These are phyloP conservation scores for Dryococelus australis DNA, from an alignment of 2,888 invertebrate genomes.

Conservation along the genomic window DNA sequence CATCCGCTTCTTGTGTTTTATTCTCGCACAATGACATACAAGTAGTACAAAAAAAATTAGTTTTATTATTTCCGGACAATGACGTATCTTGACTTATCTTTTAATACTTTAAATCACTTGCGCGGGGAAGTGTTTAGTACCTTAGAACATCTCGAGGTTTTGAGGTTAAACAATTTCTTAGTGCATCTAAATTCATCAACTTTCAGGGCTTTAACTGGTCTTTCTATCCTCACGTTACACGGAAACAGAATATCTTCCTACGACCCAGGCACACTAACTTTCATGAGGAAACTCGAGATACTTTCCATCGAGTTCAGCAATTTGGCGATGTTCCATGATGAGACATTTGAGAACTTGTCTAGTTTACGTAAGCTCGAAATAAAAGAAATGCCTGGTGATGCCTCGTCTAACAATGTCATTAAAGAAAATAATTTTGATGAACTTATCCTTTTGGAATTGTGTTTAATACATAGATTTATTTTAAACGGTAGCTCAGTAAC, in stretches of 20 bases:
- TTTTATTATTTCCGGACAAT: not conserved
- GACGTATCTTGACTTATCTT: not conserved
- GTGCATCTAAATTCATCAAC: not conserved
- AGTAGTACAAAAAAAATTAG: not conserved
- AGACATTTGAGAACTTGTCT: not conserved
- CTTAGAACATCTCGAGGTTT: not conserved
- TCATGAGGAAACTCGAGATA: not conserved
- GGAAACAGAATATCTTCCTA: not conserved
- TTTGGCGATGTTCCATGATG: not conserved
- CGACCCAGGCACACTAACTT: not conserved
- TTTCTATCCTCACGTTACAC: not conserved
- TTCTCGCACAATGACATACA: not conserved
- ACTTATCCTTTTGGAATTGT: too few species aligned
- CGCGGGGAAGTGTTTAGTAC: not conserved
- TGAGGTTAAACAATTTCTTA: not conserved
- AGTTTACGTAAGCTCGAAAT: not conserved
- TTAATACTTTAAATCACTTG: not conserved
- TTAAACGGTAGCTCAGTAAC: not conserved
- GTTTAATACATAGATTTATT: too few species aligned
- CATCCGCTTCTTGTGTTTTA: not conserved
- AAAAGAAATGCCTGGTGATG: not conserved
- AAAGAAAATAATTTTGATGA: not conserved
- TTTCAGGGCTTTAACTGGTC: not conserved
- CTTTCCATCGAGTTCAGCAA: not conserved
- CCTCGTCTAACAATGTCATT: not conserved